These are phyloP conservation scores for Andrena trimmerana DNA, from an alignment of 2,888 invertebrate species.

Conservation along the genomic window DNA sequence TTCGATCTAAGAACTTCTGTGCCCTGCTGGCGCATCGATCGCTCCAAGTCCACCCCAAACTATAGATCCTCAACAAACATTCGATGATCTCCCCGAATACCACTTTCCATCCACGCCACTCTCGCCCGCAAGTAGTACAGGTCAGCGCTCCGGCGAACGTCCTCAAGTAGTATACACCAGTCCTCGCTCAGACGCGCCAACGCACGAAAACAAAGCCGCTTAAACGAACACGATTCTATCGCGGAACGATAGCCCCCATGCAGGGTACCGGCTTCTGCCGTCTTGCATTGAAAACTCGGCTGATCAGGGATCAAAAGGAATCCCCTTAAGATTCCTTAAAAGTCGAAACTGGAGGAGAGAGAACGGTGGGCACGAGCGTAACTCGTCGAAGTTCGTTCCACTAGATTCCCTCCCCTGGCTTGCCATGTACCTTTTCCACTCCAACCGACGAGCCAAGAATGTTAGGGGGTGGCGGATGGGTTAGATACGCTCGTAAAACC, in stretches of 20 bases:
- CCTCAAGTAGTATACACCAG: background rate
- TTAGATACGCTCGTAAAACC: constrained; percentile 82
- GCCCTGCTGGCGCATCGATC: too few species aligned
- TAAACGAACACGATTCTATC: background rate
- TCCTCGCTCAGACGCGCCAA: background rate
- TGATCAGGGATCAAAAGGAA: constrained; percentile 31
- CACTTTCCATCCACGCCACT: background rate
- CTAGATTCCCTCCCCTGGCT: constrained; percentile 46
- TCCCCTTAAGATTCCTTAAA: constrained; percentile 45
- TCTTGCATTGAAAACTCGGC: background rate
- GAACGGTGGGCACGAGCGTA: constrained; percentile 20
- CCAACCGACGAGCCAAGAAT: constrained; percentile 52
- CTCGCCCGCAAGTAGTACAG: background rate
- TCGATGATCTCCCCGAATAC: too few species aligned
- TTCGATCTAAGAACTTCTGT: too few species aligned
- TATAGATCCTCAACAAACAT: too few species aligned
- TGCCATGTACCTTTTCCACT: constrained; percentile 62
- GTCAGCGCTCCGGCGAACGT: background rate
- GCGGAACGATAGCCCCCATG: background rate
- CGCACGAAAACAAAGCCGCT: background rate
- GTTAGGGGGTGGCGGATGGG: constrained; percentile 67
- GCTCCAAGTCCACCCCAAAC: too few species aligned
- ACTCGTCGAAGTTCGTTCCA: constrained; percentile 52
- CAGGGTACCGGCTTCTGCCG: background rate
- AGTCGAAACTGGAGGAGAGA: constrained; percentile 29